Evolutionary conservation across 37 sponge, comb jelly and placozoan species (phyloP).

Genomic region (Haliclona indistincta): DNA sequence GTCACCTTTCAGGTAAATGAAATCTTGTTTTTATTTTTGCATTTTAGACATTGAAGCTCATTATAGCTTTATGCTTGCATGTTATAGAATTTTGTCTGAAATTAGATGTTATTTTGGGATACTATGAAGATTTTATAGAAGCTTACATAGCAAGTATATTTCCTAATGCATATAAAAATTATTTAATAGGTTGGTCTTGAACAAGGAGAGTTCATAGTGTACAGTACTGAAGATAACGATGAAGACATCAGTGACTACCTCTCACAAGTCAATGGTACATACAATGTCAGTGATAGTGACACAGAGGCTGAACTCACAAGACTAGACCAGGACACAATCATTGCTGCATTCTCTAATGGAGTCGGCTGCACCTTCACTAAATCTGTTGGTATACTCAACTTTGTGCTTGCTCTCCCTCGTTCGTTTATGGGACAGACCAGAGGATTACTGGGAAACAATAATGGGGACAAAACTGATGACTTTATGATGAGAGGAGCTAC

Average conservation of each 20-base stretch:
- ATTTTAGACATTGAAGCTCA: no score
- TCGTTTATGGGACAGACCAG: conserved; percentile 28
- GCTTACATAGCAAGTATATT: no score
- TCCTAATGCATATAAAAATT: no score
- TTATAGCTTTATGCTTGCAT: no score
- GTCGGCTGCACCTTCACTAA: conserved; percentile 12
- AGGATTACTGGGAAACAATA: conserved; percentile 77
- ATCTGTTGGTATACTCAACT: not conserved
- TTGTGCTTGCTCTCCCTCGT: conserved; percentile 25
- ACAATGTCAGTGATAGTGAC: not conserved
- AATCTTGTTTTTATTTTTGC: no score
- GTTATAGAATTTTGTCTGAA: no score
- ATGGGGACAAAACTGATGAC: conserved; percentile 65
- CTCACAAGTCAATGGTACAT: conserved; percentile 13
- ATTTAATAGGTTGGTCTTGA: no score
- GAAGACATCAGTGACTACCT: conserved; percentile 29
- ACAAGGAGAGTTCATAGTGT: no score
- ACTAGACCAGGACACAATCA: not conserved
- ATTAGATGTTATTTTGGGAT: no score
- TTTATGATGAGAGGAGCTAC: no score
- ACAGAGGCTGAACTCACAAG: not conserved
- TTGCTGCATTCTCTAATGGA: conserved; percentile 37
- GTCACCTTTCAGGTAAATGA: no score
- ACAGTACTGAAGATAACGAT: conserved; percentile 6
- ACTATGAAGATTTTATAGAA: no score